Conservation (phyloP, 92 coral and sea anemone species). For the Zoanthus sansibaricus region DNA sequence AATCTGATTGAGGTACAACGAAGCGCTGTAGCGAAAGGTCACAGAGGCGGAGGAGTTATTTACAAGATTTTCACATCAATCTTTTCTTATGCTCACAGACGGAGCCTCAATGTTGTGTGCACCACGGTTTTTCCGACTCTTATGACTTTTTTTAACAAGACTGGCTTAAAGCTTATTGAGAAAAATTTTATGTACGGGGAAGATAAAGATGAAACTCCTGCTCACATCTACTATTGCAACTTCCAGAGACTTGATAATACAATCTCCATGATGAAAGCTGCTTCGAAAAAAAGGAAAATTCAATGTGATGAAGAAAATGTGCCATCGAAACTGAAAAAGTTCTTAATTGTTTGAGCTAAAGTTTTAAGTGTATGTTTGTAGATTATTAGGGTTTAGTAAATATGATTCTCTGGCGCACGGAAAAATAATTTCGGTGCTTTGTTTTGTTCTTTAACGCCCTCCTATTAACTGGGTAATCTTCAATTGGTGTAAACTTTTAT, state of each 20-base stretch:
- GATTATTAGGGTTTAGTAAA: too few relatives aligned
- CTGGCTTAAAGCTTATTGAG: constrained; percentile 63
- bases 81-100: constrained; percentile 60
- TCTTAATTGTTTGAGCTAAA: constrained; percentile 53
- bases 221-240: constrained; percentile 62
- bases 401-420: too few relatives aligned
- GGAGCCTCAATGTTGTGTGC: constrained; percentile 57
- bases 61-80: constrained; percentile 47
- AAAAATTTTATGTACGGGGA: constrained; percentile 67
- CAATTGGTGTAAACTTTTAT: too few relatives aligned
- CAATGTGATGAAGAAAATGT: constrained; percentile 55
- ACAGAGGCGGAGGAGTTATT: constrained; percentile 54
- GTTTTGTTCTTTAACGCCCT: too few relatives aligned
- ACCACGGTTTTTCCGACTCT: constrained; percentile 67
- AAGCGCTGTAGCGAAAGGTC: constrained; percentile 61
- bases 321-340: constrained; percentile 54
- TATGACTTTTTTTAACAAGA: constrained; percentile 65
- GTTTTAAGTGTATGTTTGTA: too few relatives aligned
- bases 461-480: too few relatives aligned
- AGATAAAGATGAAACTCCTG: constrained; percentile 62
- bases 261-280: constrained; percentile 41
- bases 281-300: constrained; percentile 31
- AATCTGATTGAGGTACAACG: constrained; percentile 63
- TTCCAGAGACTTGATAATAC: constrained; percentile 37
- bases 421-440: too few relatives aligned